Evolutionary conservation across 1,140 invertebrate species (phyloP).

Genomic region (Sycophaga agraensis): DNA sequence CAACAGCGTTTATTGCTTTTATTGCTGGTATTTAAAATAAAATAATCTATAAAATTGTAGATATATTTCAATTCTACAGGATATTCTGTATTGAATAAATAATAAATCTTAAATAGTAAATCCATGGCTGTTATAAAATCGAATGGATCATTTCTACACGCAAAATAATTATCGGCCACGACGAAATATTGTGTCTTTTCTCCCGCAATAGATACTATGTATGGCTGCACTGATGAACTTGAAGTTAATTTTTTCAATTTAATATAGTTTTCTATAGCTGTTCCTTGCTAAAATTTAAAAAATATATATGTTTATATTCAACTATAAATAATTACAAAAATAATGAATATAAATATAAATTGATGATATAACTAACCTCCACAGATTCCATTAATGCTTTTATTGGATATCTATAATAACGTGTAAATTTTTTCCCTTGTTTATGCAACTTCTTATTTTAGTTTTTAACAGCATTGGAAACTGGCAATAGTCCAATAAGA

Average conservation of each 20-base stretch:
- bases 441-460: background rate
- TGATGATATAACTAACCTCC: background rate
- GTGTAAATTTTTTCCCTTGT: background rate
- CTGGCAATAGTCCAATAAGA: too few relatives aligned
- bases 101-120: constrained; percentile 3
- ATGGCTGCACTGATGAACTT: background rate
- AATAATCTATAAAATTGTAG: too few relatives aligned
- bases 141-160: background rate
- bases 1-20: background rate
- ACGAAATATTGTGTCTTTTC: background rate
- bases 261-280: background rate
- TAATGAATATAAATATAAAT: too few relatives aligned
- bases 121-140: background rate
- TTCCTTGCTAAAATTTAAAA: background rate
- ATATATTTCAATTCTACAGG: background rate
- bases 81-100: background rate
- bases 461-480: too few relatives aligned
- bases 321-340: background rate
- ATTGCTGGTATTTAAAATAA: background rate
- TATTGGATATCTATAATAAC: background rate
- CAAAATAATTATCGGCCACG: background rate
- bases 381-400: background rate
- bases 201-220: background rate
- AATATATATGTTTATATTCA: background rate
- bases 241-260: background rate